Base-by-base conservation (phyloP, 2,888 invertebrate genomes). In the Cosmia pyralina region DNA sequence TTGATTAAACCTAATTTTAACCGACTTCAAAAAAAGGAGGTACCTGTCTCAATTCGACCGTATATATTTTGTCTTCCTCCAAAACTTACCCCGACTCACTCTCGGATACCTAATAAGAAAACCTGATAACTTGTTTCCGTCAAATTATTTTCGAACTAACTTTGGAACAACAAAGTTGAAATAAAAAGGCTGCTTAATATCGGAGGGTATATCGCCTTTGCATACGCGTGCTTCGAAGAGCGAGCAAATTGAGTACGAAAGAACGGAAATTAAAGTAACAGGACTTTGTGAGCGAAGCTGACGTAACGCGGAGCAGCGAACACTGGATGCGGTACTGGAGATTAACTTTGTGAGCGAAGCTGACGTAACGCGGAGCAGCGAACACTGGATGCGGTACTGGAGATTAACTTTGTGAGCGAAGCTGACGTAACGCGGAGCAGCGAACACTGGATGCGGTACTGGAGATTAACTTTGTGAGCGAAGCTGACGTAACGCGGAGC, bases 191-290 rank as follows among this genome's bases (percentile, higher is more conserved):
- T 81, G 70, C 53, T 85, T 88, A 88, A 88, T 89, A 88, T 83
- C 65, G 79, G 73, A 76, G 83, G 85, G 87, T 87, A 85, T 75
- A 75, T 77, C 70, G 87, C 81, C 84, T 89, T 88, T 90, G 88
- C 90, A 89, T 87, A 87, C 79, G 83, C 83, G 86, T 85, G 88
- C 84, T 59, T 91, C 90, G 90, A 90, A 90, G 90, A 87, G 83
- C 86, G 85, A 76, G 84, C 79, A 91, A 92, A 92, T 92, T 91
- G 90, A 91, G 88, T 90, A 85, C 84, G 84, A 89, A 90, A 89
- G 89, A 92, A 91, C 94, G 94, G 94, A 94, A 94, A 94, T 94
- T 93, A 93, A 93, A 91, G 90, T 88, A 88, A 89, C 77, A 76
- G 67, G 79, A 81, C 65, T 81, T 79, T 71, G 82, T 82, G 71